Base-by-base conservation (phyloP, 2,888 invertebrate genomes). In the Netelia virgata region DNA sequence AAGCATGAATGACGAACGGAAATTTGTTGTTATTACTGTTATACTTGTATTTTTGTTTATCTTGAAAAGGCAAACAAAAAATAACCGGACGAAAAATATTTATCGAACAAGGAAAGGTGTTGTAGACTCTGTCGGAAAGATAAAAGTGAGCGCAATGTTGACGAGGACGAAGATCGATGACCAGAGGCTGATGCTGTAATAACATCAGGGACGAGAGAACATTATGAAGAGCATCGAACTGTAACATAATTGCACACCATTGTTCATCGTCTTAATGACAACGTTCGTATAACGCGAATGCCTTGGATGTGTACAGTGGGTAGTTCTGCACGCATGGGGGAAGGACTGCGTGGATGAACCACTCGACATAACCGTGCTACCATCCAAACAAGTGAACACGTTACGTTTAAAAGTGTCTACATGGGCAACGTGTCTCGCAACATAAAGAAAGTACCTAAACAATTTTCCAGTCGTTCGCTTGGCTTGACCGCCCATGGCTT, bases 251-350 rank as follows among this genome's bases (percentile, higher is more conserved):
- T 78, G 16, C 78, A 74, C 74, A 64, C 82, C 82, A 82, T 82
- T 82, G 82, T 85, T 85, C 82, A 82, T 85, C 78, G 78, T 36
- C 78, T 85, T 85, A 82, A 85, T 85, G 78, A 72, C 69, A 53
- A 77, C 63, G 23, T 20, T 36, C 57, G 28, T 68, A 55, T 53
- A 63, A 61, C 28, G 20, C 61, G 20, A 64, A 64, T 16, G 41
- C 8, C 64, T 18, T 10, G 6, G 18, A 9, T n/a, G 16, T 55
- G 5, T 55, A 50, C 14, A 14, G 50, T n/a, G n/a, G n/a, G 50
- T 53, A 53, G 16, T 53, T 53, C 16, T n/a, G 53, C 53, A 53
- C 16, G n/a, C n/a, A 53, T 53, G 14, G 36, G 36, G 36, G 36
- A 36, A 6, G 36, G 1, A 6, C 36, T 6, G 6, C 36, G 8